phyloP scores from a whole-genome alignment of 2,888 invertebrate species.

The Hymenopus coronatus region DNA sequence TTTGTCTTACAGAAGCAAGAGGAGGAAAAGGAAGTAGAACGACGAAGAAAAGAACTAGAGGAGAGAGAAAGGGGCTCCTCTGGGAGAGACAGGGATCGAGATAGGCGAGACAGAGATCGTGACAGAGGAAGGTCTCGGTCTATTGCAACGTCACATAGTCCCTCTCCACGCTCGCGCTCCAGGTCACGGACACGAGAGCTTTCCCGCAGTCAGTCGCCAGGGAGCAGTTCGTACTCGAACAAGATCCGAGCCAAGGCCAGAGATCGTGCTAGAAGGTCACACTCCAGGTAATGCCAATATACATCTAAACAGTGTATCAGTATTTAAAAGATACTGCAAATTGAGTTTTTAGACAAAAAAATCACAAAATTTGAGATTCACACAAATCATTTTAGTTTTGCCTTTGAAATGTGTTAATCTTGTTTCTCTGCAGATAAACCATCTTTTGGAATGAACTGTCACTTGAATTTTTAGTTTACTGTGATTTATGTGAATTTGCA shows the following conservation, averaged over 20 bases:
- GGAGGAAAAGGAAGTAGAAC: slow-evolving; percentile 65
- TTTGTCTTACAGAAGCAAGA: slow-evolving; percentile 68
- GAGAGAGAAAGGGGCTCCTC: slow-evolving; percentile 41
- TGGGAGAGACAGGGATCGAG: slow-evolving; percentile 34
- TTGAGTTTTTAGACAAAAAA: no score
- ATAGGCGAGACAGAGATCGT: slow-evolving; percentile 43
- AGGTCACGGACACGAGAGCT: slow-evolving; percentile 31
- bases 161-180: slow-evolving; percentile 27
- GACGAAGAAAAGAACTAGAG: slow-evolving; percentile 49
- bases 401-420: no score
- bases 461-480: no score
- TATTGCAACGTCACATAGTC: slow-evolving; percentile 1
- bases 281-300: slow-evolving; percentile 25
- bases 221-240: slow-evolving; percentile 30
- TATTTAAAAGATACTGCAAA: no score
- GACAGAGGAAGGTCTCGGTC: slow-evolving; percentile 15
- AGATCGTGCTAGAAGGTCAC: slow-evolving; percentile 28
- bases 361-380: no score
- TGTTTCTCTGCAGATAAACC: no score
- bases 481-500: no score
- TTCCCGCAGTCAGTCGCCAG: slow-evolving; percentile 32
- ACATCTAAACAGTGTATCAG: neutral
- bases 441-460: no score
- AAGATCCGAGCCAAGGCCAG: slow-evolving; percentile 33
- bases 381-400: no score